These are phyloP conservation scores for Panagrolaimus sp. DNA, from an alignment of 1,140 invertebrate species.

Conservation along the genomic window DNA sequence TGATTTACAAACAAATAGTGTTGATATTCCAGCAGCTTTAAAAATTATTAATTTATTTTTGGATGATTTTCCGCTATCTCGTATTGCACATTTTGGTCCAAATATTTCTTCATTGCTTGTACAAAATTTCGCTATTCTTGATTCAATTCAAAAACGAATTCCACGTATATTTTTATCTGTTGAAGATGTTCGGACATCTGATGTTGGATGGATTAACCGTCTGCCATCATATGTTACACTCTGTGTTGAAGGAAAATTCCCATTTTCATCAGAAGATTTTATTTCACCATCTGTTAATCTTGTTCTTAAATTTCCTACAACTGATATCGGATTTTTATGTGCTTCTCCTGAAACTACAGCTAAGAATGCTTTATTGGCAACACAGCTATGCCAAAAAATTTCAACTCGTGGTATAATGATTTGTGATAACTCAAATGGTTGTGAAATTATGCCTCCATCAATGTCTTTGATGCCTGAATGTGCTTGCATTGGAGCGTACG, in stretches of 20 bases:
- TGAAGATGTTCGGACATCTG: conserved; percentile 27
- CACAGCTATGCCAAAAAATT: conserved; percentile 18
- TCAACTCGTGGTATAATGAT: conserved; percentile 29
- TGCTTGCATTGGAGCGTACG: conserved; percentile 35
- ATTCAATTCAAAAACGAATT: conserved; percentile 30
- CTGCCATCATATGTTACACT: conserved; percentile 39
- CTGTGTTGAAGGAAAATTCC: conserved; percentile 34
- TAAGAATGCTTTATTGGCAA: conserved; percentile 27
- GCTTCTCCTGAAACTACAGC: conserved; percentile 36
- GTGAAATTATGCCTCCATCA: conserved; percentile 40
- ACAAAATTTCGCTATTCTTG: conserved; percentile 25
- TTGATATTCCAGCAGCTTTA: conserved; percentile 24
- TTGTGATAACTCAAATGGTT: conserved; percentile 41
- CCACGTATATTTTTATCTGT: conserved; percentile 32
- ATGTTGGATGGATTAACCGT: conserved; percentile 8
- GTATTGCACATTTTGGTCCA: conserved; percentile 37
- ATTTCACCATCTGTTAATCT: conserved; percentile 31
- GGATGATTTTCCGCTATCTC: conserved; percentile 37
- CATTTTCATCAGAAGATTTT: conserved; percentile 24
- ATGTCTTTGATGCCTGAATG: conserved; percentile 35
- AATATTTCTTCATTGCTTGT: conserved; percentile 34
- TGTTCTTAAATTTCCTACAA: conserved; percentile 38
- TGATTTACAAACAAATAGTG: conserved; percentile 34
- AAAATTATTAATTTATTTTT: conserved; percentile 35
- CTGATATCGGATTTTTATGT: conserved; percentile 38